These are phyloP conservation scores for Drosophila ogumai DNA, from an alignment of 1,140 invertebrate genomes.

Conservation along the genomic window DNA sequence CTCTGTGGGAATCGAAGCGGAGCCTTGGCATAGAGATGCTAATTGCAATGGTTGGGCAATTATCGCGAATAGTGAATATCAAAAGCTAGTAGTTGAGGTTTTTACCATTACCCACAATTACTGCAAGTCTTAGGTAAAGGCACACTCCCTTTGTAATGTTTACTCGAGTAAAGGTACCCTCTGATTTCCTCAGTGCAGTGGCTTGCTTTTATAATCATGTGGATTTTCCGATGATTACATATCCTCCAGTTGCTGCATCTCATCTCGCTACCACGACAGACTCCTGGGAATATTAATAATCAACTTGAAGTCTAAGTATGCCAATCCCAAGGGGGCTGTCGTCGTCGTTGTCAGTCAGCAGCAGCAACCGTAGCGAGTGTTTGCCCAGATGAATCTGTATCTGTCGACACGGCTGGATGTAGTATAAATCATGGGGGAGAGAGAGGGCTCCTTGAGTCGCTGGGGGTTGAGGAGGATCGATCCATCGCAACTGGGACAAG, in stretches of 20 bases:
- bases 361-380: slow-evolving; percentile 7
- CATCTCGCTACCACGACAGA: slow-evolving; percentile 1
- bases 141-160: not conserved
- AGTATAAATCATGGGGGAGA: slow-evolving; percentile 9
- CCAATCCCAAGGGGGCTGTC: slow-evolving; percentile 44
- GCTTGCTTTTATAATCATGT: slow-evolving; percentile 21
- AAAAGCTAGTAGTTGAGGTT: not conserved
- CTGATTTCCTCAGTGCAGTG: not conserved
- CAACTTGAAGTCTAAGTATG: slow-evolving; percentile 48
- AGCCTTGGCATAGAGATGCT: slow-evolving; percentile 25
- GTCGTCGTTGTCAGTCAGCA: slow-evolving; percentile 6
- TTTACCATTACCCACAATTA: not conserved
- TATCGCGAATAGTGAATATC: slow-evolving; percentile 1
- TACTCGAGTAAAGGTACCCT: not conserved
- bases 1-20: slow-evolving; percentile 18
- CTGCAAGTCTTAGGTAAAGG: not conserved
- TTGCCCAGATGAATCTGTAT: slow-evolving; percentile 32
- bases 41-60: slow-evolving; percentile 11
- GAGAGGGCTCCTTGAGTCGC: slow-evolving; percentile 19
- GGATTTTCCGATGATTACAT: slow-evolving; percentile 22
- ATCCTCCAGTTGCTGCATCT: slow-evolving; percentile 33
- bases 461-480: slow-evolving; percentile 22
- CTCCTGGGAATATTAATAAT: slow-evolving; percentile 55
- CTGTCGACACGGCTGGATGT: slow-evolving; percentile 21
- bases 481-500: slow-evolving; percentile 43